phyloP scores from a whole-genome alignment of 2,113 vertebrate genomes.

The Rattus rattus region DNA sequence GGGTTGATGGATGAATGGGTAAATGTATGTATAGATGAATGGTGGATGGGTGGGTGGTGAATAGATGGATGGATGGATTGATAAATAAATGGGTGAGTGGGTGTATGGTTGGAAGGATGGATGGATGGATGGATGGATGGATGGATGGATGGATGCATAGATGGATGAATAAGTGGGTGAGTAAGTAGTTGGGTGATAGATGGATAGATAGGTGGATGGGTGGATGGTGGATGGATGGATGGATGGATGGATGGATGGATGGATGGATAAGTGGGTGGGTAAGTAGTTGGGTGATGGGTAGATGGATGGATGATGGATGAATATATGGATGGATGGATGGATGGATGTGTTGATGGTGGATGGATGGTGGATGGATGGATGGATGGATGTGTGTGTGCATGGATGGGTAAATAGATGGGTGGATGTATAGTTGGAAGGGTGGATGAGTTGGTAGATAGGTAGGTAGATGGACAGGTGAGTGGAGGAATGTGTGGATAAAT shows the following conservation, averaged over 20 bases:
- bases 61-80: too few species aligned
- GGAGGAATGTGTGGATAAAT: too few species aligned
- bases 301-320: background rate
- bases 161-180: rapidly evolving
- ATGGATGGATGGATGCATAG: background rate
- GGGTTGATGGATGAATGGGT: too few species aligned
- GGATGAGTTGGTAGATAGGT: too few species aligned
- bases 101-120: background rate
- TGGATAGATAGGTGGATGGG: background rate
- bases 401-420: background rate
- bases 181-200: rapidly evolving
- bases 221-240: background rate
- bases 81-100: background rate
- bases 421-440: background rate
- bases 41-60: too few species aligned
- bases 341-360: rapidly evolving
- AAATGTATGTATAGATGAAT: too few species aligned
- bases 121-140: background rate
- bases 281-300: background rate
- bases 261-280: background rate
- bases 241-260: background rate
- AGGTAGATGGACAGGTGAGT: too few species aligned
- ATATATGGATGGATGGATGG: background rate
- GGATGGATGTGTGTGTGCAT: background rate
- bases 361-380: background rate